Conservation (phyloP, 2,888 invertebrate genomes). For the Meta bourneti region DNA sequence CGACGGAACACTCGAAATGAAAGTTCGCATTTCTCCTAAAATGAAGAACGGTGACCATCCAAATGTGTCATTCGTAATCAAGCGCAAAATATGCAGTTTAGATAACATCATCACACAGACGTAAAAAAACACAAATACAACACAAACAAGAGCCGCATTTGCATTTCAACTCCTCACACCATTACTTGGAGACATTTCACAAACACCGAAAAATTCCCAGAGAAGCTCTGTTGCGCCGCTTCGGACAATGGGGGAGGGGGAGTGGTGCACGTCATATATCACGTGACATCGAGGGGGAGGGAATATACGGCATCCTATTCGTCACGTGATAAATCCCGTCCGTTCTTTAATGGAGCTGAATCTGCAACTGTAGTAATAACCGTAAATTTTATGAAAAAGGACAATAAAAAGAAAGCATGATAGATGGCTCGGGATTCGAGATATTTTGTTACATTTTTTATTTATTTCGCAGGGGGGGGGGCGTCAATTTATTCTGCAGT, state of each 20-base stretch:
- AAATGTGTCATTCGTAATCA: neutral
- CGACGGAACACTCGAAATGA: no score
- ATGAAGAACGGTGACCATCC: no score
- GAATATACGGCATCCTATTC: conserved; percentile 67
- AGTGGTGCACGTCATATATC: conserved; percentile 49
- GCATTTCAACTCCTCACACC: neutral
- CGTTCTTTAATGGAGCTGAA: conserved; percentile 74
- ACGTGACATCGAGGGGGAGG: conserved; percentile 60
- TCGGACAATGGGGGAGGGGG: conserved; percentile 38
- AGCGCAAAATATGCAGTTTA: neutral
- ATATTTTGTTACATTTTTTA: conserved; percentile 48
- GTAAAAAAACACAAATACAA: neutral
- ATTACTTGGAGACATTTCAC: neutral
- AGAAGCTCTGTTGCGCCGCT: conserved; percentile 30
- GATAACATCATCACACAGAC: neutral
- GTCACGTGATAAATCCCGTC: conserved; percentile 74
- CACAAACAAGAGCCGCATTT: neutral
- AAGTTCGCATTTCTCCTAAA: no score
- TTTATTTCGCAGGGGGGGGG: neutral
- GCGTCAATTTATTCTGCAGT: neutral
- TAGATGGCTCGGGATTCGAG: conserved; percentile 49
- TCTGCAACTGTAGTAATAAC: conserved; percentile 74
- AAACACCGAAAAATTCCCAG: neutral
- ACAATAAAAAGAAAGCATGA: conserved; percentile 68
- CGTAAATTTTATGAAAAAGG: conserved; percentile 74